Base-by-base conservation (phyloP, 2,797 vertebrate genomes). In the Artibeus lituratus region DNA sequence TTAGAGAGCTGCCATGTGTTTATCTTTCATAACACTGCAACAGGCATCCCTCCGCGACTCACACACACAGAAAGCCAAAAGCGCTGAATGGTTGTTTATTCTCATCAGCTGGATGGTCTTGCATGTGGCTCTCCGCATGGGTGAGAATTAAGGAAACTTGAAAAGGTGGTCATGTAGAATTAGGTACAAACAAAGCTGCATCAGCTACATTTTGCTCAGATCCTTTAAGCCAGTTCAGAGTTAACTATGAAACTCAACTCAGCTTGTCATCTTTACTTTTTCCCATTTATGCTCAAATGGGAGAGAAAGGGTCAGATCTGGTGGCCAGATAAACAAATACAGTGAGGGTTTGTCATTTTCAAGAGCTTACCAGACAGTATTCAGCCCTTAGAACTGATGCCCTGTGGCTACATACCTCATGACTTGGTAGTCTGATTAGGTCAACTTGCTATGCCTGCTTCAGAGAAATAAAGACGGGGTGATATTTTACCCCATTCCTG, bases 1-100 rank as follows among this genome's bases (percentile, higher is more conserved):
- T 98, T 98, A 98, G 98, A 98, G 97, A 94, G 97, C 97, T 98
- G 97, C 98, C 97, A 96, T 97, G 97, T 98, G 98, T 98, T 99
- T 98, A 98, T 98, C 98, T 98, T 98, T 98, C 98, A 98, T 98
- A 98, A 98, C 98, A 98, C 97, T 98, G 97, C 95, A 97, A 92
- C 97, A 98, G 98, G 97, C 94, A 97, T 96, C 98, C 96, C 98
- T 97, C 96, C 93, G 95, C 98, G 98, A 98, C 98, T 98, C 97
- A 97, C 74, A 0, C 85, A 94, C 93, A 96, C 97, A 97, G 96
- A 98, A 96, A 94, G 94, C 91, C 96, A 96, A 98, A 98, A 96
- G 94, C 93, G 90, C 91, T 98, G 90, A 98, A 97, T 95, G 77
- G 96, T 80, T 98, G 96, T 98, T 98, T 98, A 98, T 98, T 97